phyloP scores from a whole-genome alignment of 2,888 invertebrate genomes.

The Tanypteryx hageni region DNA sequence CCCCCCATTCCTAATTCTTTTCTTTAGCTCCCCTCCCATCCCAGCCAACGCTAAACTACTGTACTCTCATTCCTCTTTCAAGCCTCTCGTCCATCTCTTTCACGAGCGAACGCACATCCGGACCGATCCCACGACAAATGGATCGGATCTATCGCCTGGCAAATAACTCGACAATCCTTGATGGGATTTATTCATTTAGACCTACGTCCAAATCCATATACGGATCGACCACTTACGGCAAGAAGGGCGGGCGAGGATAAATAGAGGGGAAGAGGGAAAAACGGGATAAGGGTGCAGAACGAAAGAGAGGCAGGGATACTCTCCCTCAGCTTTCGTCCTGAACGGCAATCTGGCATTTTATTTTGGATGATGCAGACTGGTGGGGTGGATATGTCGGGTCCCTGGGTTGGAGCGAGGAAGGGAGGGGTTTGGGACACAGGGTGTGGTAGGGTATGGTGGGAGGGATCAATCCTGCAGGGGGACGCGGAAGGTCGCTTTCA shows the following conservation, averaged over 20 bases:
- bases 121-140: constrained; percentile 46
- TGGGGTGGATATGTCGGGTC: background rate
- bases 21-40: background rate
- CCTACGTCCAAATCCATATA: constrained; percentile 27
- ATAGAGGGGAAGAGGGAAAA: background rate
- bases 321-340: background rate
- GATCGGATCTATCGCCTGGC: constrained; percentile 58
- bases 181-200: constrained; percentile 63
- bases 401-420: background rate
- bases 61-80: background rate
- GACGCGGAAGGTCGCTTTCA: background rate
- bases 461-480: too few relatives aligned
- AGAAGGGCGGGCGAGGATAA: background rate
- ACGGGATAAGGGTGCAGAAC: background rate
- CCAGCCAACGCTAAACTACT: background rate
- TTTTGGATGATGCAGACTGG: constrained; percentile 1
- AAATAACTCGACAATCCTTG: constrained; percentile 50
- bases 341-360: constrained; percentile 18
- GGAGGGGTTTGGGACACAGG: background rate
- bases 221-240: constrained; percentile 34
- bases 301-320: background rate
- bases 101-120: constrained; percentile 4
- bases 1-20: background rate
- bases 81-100: constrained; percentile 23
- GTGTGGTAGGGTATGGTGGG: background rate